Evolutionary conservation across 1,140 invertebrate species (phyloP), one percentile per base, ranked within the genome.

Genomic region (Wasmannia auropunctata): DNA sequence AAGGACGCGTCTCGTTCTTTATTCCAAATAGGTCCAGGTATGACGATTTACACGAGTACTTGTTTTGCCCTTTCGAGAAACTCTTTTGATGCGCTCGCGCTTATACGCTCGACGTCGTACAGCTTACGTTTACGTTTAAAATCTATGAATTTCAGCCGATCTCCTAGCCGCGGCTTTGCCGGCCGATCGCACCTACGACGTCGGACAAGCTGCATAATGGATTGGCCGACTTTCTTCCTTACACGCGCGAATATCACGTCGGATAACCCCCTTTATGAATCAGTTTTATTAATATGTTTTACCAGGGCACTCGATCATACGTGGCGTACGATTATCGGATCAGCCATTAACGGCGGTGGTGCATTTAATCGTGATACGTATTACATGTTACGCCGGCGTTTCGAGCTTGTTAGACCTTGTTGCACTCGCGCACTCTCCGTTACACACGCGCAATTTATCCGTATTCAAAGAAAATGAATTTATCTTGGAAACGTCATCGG

Each of bases 231-330:
- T 80, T 69, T 80, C 63, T 28, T 80, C 63, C 77, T 69, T 80
- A 80, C 77, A 80, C 63, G 63, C 46, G 49, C 62, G 49, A 54
- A 56, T 69, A 69, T 80, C 77, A n/a, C 63, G 77, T 80, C 49
- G 46, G 34, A 37, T 80, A 69, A 43, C 46, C 22, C n/a, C 75
- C 40, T 63, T 31, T 69, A 80, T 80, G 77, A 80, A 80, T 80
- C 77, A 80, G 77, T 69, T 54, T 80, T 80, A 80, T 80, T 80
- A 80, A 80, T 80, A 80, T 69, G 77, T 80, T 80, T 80, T 80
- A 54, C 62, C 77, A 40, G 43, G 25, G 22, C 31, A 80, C 63
- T 80, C 63, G 77, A 80, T 80, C 77, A 80, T 80, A 69, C 31
- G 14, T 51, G 43, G 43, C 76, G 74, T 60, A 67, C 31, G 46